Evolutionary conservation across 2,888 invertebrate genomes (phyloP).

Genomic region (Blomia tropicalis): DNA sequence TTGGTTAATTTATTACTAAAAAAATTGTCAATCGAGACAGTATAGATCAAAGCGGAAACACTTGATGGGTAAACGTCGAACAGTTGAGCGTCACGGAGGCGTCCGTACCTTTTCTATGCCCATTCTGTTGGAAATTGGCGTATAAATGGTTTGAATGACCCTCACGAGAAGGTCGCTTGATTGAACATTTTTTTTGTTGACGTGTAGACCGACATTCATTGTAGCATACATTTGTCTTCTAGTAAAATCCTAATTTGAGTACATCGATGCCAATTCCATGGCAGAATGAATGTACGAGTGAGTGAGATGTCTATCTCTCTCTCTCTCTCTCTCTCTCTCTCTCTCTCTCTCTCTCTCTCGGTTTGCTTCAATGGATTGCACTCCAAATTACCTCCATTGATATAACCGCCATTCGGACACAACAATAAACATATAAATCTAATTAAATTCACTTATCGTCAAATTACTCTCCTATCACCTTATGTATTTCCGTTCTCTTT

Average conservation of each 20-base stretch:
- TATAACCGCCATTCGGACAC: too few relatives aligned
- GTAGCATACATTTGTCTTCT: too few relatives aligned
- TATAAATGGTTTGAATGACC: neutral
- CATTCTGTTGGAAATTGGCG: neutral
- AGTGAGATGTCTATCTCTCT: too few relatives aligned
- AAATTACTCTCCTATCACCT: neutral
- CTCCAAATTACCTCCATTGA: slow-evolving; percentile 8
- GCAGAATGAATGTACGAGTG: too few relatives aligned
- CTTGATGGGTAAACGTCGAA: neutral
- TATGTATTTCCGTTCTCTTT: slow-evolving; percentile 8
- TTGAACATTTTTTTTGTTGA: neutral
- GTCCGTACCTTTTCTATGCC: too few relatives aligned
- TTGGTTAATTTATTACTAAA: too few relatives aligned
- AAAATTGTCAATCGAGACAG: too few relatives aligned
- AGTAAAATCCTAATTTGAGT: neutral
- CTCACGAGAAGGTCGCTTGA: slow-evolving; percentile 8
- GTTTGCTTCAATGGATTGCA: neutral
- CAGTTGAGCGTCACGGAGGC: too few relatives aligned
- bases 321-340: too few relatives aligned
- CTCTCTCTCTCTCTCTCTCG: too few relatives aligned
- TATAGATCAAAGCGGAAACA: neutral
- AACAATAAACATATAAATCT: neutral
- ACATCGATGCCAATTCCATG: neutral
- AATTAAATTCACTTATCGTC: slow-evolving; percentile 2
- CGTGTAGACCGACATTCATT: too few relatives aligned